Evolutionary conservation across 2,888 invertebrate species (phyloP).

Genomic region (Andrena haemorrhoa): DNA sequence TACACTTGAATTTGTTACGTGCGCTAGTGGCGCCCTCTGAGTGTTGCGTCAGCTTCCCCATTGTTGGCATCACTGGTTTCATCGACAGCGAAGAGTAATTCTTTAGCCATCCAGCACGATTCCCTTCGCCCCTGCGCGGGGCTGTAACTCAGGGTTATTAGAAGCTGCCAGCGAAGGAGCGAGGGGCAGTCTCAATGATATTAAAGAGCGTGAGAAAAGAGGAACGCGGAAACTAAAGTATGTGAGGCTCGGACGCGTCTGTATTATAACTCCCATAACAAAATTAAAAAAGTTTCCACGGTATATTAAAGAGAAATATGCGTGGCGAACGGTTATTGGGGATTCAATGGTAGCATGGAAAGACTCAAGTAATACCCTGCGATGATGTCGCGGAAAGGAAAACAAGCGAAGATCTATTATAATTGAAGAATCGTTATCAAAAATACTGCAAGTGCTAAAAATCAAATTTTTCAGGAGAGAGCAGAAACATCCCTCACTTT

Average conservation of each 20-base stretch:
- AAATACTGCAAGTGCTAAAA: too few species aligned
- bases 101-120: slow-evolving; percentile 19
- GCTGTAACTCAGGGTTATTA: slow-evolving; percentile 24
- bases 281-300: slow-evolving; percentile 55
- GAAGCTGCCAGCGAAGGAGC: slow-evolving; percentile 20
- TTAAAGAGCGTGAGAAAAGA: slow-evolving; percentile 17
- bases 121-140: not conserved
- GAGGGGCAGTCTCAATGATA: slow-evolving; percentile 42
- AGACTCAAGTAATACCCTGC: not conserved
- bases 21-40: too few species aligned
- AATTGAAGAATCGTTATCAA: too few species aligned
- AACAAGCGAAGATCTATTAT: not conserved
- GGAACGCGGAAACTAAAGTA: slow-evolving; percentile 8
- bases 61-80: not conserved
- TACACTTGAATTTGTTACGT: too few species aligned
- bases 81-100: slow-evolving; percentile 13
- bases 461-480: too few species aligned
- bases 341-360: slow-evolving; percentile 15
- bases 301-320: slow-evolving; percentile 53
- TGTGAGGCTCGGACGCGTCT: slow-evolving; percentile 34
- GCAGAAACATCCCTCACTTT: too few species aligned
- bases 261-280: slow-evolving; percentile 39
- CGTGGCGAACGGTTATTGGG: slow-evolving; percentile 34
- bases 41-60: too few species aligned
- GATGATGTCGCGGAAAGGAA: not conserved